Percentiles rank a stretch among this genome's conserved stretches.
phyloP scores from a whole-genome alignment of 2,888 invertebrate genomes.

The Ophonus ardosiacus region DNA sequence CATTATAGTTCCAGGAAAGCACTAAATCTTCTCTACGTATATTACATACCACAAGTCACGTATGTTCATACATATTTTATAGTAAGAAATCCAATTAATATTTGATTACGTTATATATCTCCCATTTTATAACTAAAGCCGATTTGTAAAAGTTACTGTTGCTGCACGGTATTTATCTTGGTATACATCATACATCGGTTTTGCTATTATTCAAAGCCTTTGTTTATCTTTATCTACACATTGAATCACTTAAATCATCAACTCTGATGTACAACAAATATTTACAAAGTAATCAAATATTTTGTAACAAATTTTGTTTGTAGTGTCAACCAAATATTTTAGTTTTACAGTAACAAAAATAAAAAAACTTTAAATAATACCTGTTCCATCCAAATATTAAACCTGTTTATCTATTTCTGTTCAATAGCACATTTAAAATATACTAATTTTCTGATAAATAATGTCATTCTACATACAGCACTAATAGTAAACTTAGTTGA shows the following conservation, averaged over 20 bases:
- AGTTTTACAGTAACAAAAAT: too few relatives aligned
- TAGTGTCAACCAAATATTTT: too few relatives aligned
- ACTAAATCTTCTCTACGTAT: slow-evolving; percentile 57
- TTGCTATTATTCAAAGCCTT: neutral
- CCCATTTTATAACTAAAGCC: neutral
- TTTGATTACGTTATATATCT: neutral
- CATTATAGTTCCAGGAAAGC: slow-evolving; percentile 52
- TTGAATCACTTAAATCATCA: neutral
- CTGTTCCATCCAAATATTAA: too few relatives aligned
- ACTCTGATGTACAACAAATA: neutral
- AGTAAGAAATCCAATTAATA: neutral
- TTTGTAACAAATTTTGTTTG: too few relatives aligned
- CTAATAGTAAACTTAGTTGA: too few relatives aligned
- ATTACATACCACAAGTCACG: slow-evolving; percentile 11
- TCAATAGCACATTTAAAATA: too few relatives aligned
- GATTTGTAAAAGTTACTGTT: neutral
- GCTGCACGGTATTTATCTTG: neutral
- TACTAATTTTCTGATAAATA: too few relatives aligned
- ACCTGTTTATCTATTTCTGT: too few relatives aligned
- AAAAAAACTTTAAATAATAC: too few relatives aligned
- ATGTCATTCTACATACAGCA: too few relatives aligned
- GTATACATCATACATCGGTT: neutral
- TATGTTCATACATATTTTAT: slow-evolving; percentile 42
- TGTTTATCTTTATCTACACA: neutral
- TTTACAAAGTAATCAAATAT: neutral